A percentile compares a stretch with the other conserved stretches of the same genome.
Conservation (phyloP, 2,797 vertebrate species). For the Hemibagrus guttatus region DNA sequence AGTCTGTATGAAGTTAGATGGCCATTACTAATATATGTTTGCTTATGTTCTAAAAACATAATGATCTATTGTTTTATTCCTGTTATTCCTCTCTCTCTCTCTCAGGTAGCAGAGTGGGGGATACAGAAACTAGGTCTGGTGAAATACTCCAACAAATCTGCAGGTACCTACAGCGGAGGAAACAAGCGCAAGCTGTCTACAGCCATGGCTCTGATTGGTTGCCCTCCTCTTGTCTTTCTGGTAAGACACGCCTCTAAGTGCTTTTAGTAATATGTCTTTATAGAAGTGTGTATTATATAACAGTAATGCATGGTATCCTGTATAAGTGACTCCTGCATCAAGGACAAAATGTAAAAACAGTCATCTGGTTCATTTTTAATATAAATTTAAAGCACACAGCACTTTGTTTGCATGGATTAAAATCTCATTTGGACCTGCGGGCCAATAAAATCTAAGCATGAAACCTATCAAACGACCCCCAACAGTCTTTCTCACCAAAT, state of each 20-base stretch:
- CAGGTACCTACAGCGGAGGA: constrained; percentile 93
- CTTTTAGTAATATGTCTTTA: neutral
- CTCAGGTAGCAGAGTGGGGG: constrained; percentile 95
- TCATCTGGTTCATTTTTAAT: constrained; percentile 56
- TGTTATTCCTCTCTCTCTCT: neutral
- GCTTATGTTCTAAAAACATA: neutral
- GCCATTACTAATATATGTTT: neutral
- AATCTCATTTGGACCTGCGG: constrained; percentile 51
- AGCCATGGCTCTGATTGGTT: constrained; percentile 93
- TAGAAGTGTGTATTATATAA: neutral
- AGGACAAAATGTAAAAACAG: constrained; percentile 40
- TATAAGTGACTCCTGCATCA: constrained; percentile 8
- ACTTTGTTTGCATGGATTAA: constrained; percentile 62
- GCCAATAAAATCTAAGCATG: constrained; percentile 26
- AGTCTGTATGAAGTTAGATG: neutral
- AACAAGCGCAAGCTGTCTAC: constrained; percentile 97
- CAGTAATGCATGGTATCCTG: neutral
- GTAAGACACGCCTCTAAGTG: constrained; percentile 73
- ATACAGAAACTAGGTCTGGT: constrained; percentile 91
- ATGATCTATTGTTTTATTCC: neutral
- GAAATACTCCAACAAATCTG: constrained; percentile 88
- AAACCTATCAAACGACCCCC: constrained; percentile 38
- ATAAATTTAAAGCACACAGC: constrained; percentile 47
- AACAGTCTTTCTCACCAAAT: constrained; percentile 26
- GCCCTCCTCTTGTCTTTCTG: constrained; percentile 91